Conservation (phyloP, 2,113 vertebrate genomes). For the Telmatochromis sp. region DNA sequence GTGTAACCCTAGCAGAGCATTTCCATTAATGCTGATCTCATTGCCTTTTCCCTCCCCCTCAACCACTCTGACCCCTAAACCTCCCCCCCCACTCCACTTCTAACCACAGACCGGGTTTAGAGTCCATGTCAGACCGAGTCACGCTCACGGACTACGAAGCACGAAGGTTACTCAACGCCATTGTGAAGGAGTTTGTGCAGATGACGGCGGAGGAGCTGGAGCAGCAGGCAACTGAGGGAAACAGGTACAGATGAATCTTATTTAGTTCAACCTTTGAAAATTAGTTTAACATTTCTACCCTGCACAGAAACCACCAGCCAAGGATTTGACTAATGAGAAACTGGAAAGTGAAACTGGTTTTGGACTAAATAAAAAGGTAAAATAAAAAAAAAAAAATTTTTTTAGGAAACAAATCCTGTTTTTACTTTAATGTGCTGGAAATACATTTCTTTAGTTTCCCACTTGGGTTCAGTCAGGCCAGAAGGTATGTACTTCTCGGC, state of each 20-base stretch:
- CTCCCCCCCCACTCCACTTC: neutral
- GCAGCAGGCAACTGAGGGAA: constrained; percentile 75
- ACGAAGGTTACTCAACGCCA: constrained; percentile 82
- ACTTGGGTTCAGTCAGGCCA: neutral
- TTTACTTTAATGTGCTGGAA: neutral
- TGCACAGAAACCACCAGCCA: neutral
- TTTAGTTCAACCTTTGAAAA: neutral
- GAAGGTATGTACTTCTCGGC: constrained; percentile 31
- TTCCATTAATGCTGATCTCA: neutral
- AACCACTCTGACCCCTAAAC: neutral
- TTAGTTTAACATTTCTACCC: neutral
- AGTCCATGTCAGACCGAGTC: constrained; percentile 76
- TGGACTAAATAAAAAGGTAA: neutral
- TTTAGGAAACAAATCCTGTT: neutral
- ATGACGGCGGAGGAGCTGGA: constrained; percentile 85
- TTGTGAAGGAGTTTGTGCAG: constrained; percentile 86
- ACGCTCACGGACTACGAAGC: constrained; percentile 83
- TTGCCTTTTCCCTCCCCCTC: neutral
- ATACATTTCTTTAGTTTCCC: neutral
- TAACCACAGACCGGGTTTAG: constrained; percentile 73
- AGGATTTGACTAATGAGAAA: neutral
- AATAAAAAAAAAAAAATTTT: neutral
- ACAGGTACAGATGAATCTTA: constrained; percentile 73
- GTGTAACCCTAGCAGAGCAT: neutral
- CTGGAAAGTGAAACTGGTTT: neutral